Evolutionary conservation across 2,888 invertebrate genomes (phyloP).

Genomic region (Ichneumoninae sp.): DNA sequence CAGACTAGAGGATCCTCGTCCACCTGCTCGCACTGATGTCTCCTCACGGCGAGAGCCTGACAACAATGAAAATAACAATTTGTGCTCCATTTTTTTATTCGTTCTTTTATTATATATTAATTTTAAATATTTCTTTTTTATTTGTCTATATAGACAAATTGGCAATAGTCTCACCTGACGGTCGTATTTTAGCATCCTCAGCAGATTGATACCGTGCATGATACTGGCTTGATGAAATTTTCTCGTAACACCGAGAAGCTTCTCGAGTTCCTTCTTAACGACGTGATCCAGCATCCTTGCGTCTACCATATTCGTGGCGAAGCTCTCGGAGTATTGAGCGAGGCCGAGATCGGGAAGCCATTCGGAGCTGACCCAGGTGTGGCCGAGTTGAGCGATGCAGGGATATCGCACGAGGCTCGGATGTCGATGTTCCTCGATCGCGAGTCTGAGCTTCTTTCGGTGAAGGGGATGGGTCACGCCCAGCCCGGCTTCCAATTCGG

Average conservation of each 20-base stretch:
- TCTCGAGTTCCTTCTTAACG: constrained; percentile 97
- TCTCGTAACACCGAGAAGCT: constrained; percentile 95
- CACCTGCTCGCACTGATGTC: constrained; percentile 94
- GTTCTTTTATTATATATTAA: neutral
- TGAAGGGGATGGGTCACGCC: constrained; percentile 97
- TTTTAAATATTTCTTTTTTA: neutral
- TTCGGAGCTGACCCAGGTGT: constrained; percentile 97
- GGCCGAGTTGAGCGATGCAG: constrained; percentile 93
- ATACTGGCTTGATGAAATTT: constrained; percentile 98
- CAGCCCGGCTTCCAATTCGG: constrained; percentile 95
- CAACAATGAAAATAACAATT: constrained; percentile 57
- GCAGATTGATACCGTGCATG: constrained; percentile 96
- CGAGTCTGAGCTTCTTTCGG: constrained; percentile 95
- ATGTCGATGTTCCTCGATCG: constrained; percentile 96
- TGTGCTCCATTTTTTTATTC: neutral
- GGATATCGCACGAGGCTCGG: constrained; percentile 95
- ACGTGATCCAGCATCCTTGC: constrained; percentile 96
- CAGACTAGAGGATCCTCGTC: constrained; percentile 97
- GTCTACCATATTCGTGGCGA: constrained; percentile 95
- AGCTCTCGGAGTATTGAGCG: constrained; percentile 94
- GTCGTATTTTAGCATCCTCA: constrained; percentile 96
- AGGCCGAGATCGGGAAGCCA: constrained; percentile 97
- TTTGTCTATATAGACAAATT: neutral
- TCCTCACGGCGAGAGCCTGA: constrained; percentile 93
- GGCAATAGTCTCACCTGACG: constrained; percentile 88